Conservation (phyloP, 2,797 vertebrate species). For the Epinephelus awoara region DNA sequence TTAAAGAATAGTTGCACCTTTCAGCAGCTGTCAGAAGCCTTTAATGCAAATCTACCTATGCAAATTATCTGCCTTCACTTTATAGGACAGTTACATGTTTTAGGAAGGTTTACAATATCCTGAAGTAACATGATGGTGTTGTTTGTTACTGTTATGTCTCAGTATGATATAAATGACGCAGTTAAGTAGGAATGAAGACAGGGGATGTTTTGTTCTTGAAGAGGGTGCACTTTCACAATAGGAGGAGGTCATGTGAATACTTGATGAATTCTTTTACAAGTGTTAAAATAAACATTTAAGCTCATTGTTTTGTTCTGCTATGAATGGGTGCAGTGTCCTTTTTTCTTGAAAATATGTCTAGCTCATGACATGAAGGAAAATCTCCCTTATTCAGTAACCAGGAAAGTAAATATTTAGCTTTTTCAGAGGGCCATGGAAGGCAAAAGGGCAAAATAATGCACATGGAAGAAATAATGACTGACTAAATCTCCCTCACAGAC, state of each 20-base stretch:
- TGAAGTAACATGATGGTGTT: background rate
- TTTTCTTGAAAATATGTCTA: background rate
- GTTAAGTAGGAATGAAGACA: too few species aligned
- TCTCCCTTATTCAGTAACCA: conserved; percentile 20
- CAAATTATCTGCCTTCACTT: background rate
- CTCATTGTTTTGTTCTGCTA: background rate
- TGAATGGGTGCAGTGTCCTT: background rate
- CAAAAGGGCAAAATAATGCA: background rate
- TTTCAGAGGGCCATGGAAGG: background rate
- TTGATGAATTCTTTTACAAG: conserved; percentile 1
- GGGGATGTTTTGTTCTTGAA: background rate
- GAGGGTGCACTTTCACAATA: conserved; percentile 5
- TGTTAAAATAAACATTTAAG: conserved; percentile 31
- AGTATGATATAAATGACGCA: background rate
- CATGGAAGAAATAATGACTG: background rate
- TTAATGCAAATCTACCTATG: conserved; percentile 13
- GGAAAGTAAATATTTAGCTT: conserved; percentile 42
- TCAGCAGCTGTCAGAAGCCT: background rate
- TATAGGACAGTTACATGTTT: background rate
- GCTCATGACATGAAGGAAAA: background rate
- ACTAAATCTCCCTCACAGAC: background rate
- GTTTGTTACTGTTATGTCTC: background rate
- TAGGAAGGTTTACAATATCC: background rate
- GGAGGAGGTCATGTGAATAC: background rate
- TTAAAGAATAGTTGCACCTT: background rate